These are phyloP conservation scores for Thaleichthys pacificus DNA, from an alignment of 2,797 vertebrate genomes.

Conservation along the genomic window DNA sequence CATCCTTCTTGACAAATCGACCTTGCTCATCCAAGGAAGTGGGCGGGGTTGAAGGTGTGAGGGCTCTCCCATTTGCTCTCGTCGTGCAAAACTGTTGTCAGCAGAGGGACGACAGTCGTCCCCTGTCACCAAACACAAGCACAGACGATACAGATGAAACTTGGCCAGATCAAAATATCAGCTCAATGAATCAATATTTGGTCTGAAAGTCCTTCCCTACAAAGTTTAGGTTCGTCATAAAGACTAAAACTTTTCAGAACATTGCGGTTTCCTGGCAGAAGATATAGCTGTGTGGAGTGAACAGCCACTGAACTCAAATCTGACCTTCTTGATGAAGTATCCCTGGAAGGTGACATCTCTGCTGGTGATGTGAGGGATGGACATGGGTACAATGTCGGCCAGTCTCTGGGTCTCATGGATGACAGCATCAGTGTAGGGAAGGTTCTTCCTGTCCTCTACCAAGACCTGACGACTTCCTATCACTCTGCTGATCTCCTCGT, in stretches of 20 bases:
- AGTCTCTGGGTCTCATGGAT: slow-evolving; percentile 62
- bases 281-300: no score
- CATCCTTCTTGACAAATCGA: not conserved
- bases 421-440: slow-evolving; percentile 57
- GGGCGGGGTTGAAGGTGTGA: slow-evolving; percentile 63
- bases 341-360: slow-evolving; percentile 60
- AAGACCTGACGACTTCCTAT: slow-evolving; percentile 39
- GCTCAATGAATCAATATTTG: no score
- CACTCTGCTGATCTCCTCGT: slow-evolving; percentile 49
- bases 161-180: no score
- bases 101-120: slow-evolving; percentile 59
- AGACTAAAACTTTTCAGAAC: no score
- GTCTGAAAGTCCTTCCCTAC: no score
- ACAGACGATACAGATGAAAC: not conserved
- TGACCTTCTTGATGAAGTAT: slow-evolving; percentile 65
- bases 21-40: slow-evolving; percentile 69
- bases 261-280: no score
- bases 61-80: slow-evolving; percentile 67
- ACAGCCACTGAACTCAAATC: not conserved
- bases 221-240: no score
- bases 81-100: slow-evolving; percentile 65
- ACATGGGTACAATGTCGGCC: slow-evolving; percentile 33
- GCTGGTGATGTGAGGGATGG: slow-evolving; percentile 34
- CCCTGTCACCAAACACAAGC: slow-evolving; percentile 44
- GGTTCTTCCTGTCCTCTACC: slow-evolving; percentile 45